Evolutionary conservation across 2,113 vertebrate species (phyloP), one percentile per base, ranked within the genome.

Genomic region (Morone saxatilis): DNA sequence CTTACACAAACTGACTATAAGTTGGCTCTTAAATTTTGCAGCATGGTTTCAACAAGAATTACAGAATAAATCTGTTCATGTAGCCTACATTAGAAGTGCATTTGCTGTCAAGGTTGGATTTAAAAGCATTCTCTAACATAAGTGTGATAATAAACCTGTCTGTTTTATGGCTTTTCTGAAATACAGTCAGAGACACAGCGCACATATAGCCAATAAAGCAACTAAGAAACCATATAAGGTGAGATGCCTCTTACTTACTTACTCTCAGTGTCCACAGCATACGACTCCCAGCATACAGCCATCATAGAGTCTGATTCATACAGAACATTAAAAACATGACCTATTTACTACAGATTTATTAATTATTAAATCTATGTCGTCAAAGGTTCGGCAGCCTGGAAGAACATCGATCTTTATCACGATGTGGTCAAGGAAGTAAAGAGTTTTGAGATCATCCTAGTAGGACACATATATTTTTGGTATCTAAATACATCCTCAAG

Each of bases 361-460:
- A 78, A 86, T 71, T 86, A 72, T 80, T 78, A 63, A 75, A 78
- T 57, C n/a, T 25, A 0, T 60, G n/a, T 81, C 60, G 66, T 71
- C 57, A 61, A 66, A 19, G 22, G 69, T 78, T 81, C 6, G 17
- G 47, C 71, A 51, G 48, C 36, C 25, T 13, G 7, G 16, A 67
- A 47, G 41, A 54, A 20, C 40, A 67, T 51, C 5, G 19, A 61
- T 71, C 12, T 8, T 71, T 50, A 38, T 1, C n/a, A 7, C 5
- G 5, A 65, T 19, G 22, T 57, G n/a, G 48, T 70, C 65, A 43
- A 75, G 50, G 40, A 78, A 70, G 25, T 57, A 22, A 7, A 68
- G 54, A 38, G 38, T 65, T 54, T 72, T 3, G 16, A 66, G 50
- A 31, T 71, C 16, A 54, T 47, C 56, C 41, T 31, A 60, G 6